Evolutionary conservation across 2,888 invertebrate genomes (phyloP), one percentile per base, ranked within the genome.

Genomic region (Neuroscelio doddi): DNA sequence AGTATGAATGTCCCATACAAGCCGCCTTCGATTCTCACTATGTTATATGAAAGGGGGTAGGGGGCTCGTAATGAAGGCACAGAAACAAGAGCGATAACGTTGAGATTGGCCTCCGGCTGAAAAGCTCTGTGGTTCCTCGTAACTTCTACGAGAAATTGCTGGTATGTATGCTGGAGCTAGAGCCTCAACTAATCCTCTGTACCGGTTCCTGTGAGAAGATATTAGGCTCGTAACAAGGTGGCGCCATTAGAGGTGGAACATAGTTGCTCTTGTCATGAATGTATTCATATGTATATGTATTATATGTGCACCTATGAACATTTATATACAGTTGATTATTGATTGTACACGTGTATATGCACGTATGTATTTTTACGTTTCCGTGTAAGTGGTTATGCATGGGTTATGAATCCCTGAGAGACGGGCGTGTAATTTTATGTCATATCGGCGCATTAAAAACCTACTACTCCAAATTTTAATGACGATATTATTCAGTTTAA

Each of bases 211-310:
- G 45, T 29, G 27, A 55, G 44, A 21, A 32, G 34, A 63, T 42
- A 56, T 56, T 65, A 51, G 56, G 21, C 24, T 49, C 39, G 65
- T 47, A 68, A 66, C 64, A 68, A 69, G 65, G 64, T 70, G 64
- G 66, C 69, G 64, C 69, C 61, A 70, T 69, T 71, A 62, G 36
- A 49, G 27, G 16, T 5, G 21, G 21, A 21, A 21, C 21, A 30
- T 30, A 30, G 30, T 30, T 30, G 30, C 30, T 30, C 30, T 16
- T 16, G n/a, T 38, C 21, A 16, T 36, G 12, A 15, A 36, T 12
- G 36, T n/a, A n/a, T n/a, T n/a, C n/a, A n/a, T n/a, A n/a, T n/a
- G n/a, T n/a, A n/a, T n/a, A n/a, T n/a, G n/a, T n/a, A n/a, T n/a
- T n/a, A n/a, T n/a, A n/a, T n/a, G 26, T n/a, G n/a, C n/a, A n/a